A percentile compares a stretch with the other conserved stretches of the same genome.
Evolutionary conservation across 2,888 invertebrate genomes (phyloP).

Genomic region (Orthosia gracilis): DNA sequence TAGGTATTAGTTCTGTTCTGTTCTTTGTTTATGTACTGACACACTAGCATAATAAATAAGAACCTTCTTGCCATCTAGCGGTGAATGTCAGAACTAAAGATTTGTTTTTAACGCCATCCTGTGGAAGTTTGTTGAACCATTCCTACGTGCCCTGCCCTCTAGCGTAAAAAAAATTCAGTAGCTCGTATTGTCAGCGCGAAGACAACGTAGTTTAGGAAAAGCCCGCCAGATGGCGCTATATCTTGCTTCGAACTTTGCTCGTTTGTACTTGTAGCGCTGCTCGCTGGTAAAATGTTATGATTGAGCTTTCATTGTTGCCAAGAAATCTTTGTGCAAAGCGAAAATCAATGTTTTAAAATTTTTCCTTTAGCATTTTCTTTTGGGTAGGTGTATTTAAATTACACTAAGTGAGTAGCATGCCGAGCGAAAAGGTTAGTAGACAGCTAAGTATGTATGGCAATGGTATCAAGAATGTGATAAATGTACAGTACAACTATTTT

Average conservation of each 20-base stretch:
- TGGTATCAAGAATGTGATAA: too few relatives aligned
- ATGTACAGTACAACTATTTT: neutral
- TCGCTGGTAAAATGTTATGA: too few relatives aligned
- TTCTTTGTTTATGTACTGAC: too few relatives aligned
- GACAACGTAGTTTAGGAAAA: neutral
- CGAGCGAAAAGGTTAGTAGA: too few relatives aligned
- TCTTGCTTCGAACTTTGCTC: neutral
- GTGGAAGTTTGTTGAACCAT: neutral
- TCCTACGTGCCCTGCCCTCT: neutral
- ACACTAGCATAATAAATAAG: neutral
- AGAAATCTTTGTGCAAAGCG: neutral
- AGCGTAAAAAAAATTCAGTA: neutral
- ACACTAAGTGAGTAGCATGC: too few relatives aligned
- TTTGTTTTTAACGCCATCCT: slow-evolving; percentile 22
- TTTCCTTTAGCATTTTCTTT: neutral
- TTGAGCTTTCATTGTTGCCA: neutral
- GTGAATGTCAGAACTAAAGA: neutral
- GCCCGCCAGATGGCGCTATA: slow-evolving; percentile 27
- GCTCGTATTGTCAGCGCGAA: neutral
- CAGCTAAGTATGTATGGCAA: neutral
- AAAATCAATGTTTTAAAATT: too few relatives aligned
- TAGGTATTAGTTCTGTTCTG: too few relatives aligned
- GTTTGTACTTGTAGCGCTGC: too few relatives aligned
- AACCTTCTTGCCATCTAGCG: slow-evolving; percentile 17
- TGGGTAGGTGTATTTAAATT: too few relatives aligned